Evolutionary conservation across 2,797 vertebrate species (phyloP).

Genomic region (Eulemur mongoz): DNA sequence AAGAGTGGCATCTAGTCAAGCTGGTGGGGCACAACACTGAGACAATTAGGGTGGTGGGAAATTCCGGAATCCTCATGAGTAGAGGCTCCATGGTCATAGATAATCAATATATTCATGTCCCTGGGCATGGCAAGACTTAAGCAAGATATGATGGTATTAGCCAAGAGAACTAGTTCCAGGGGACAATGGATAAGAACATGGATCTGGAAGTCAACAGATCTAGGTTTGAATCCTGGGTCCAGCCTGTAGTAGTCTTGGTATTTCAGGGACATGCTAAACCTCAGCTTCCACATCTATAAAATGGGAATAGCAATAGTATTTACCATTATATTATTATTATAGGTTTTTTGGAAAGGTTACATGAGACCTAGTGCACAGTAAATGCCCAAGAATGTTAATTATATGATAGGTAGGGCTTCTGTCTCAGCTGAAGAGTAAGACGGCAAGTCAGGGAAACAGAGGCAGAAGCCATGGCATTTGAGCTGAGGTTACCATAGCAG

Average conservation of each 20-base stretch:
- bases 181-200: not conserved
- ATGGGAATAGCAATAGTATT: not conserved
- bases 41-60: not conserved
- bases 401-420: not conserved
- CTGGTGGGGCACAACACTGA: not conserved
- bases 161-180: not conserved
- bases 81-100: not conserved
- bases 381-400: not conserved
- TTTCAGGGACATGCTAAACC: not conserved
- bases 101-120: not conserved
- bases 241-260: not conserved
- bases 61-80: not conserved
- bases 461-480: not conserved
- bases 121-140: not conserved
- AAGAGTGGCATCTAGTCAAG: not conserved
- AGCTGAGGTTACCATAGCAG: not conserved
- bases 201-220: not conserved
- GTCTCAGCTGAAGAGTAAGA: not conserved
- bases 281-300: not conserved
- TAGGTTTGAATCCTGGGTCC: not conserved
- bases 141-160: not conserved
- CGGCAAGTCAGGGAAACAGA: not conserved
- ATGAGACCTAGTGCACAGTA: not conserved
- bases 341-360: not conserved
- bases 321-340: not conserved